Evolutionary conservation across 2,113 vertebrate species (phyloP).

Genomic region (Gallinago media): DNA sequence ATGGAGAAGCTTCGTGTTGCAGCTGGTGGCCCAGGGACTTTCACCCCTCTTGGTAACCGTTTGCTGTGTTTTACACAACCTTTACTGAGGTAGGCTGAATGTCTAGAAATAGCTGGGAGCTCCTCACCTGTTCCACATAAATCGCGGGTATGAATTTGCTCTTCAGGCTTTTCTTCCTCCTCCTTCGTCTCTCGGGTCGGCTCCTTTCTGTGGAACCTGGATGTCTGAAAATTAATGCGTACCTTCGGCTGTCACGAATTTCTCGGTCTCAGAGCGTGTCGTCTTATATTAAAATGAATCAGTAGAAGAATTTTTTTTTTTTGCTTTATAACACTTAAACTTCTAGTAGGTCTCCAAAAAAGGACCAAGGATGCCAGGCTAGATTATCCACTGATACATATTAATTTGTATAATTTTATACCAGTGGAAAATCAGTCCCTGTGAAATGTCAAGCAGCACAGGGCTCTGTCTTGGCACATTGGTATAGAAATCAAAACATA

Average conservation of each 20-base stretch:
- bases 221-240: neutral
- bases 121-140: neutral
- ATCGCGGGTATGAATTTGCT: neutral
- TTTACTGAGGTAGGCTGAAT: neutral
- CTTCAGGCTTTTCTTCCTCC: neutral
- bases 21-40: neutral
- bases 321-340: neutral
- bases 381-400: neutral
- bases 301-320: neutral
- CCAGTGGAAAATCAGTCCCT: neutral
- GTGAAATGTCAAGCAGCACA: neutral
- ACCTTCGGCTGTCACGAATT: neutral
- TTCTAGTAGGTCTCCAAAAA: neutral
- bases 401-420: neutral
- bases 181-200: accelerated
- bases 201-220: neutral
- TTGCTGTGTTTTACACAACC: neutral
- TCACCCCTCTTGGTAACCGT: neutral
- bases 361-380: neutral
- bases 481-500: neutral
- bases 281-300: neutral
- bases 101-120: neutral
- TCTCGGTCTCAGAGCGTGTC: neutral
- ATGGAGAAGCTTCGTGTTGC: neutral
- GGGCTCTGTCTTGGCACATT: neutral